Conservation (phyloP, 1,140 invertebrate species). For the Harpegnathos saltator region DNA sequence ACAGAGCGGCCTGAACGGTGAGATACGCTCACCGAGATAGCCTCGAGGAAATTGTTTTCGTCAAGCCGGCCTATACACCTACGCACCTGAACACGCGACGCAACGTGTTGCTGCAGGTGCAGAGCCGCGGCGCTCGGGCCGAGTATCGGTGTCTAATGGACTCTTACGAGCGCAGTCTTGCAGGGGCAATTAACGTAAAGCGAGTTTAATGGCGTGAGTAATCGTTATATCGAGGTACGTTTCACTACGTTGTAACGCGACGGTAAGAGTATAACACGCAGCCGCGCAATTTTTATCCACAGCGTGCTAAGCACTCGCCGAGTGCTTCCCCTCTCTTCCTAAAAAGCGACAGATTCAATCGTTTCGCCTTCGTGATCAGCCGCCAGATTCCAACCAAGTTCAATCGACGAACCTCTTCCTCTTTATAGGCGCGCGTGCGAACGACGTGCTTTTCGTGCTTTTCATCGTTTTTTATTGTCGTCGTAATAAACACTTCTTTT, state of each 20-base stretch:
- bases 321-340: background rate
- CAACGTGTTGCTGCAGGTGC: background rate
- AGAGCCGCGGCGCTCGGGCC: too few species aligned
- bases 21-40: background rate
- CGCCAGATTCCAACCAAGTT: background rate
- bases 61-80: background rate
- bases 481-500: background rate
- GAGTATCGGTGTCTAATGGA: slow-evolving; percentile 8
- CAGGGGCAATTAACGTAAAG: slow-evolving; percentile 48
- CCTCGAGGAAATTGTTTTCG: background rate
- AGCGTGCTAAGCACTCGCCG: background rate
- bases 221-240: slow-evolving; percentile 15
- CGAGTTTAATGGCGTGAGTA: slow-evolving; percentile 39
- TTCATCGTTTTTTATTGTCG: background rate
- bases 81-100: too few species aligned
- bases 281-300: slow-evolving; percentile 17
- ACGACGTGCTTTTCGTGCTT: background rate
- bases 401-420: background rate
- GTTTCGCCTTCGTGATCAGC: background rate
- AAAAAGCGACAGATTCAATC: slow-evolving; percentile 5
- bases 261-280: background rate
- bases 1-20: background rate
- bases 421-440: too few species aligned
- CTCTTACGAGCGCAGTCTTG: background rate
- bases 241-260: background rate